Base-by-base conservation (phyloP, 2,113 vertebrate species). In the Prionailurus viverrinus region DNA sequence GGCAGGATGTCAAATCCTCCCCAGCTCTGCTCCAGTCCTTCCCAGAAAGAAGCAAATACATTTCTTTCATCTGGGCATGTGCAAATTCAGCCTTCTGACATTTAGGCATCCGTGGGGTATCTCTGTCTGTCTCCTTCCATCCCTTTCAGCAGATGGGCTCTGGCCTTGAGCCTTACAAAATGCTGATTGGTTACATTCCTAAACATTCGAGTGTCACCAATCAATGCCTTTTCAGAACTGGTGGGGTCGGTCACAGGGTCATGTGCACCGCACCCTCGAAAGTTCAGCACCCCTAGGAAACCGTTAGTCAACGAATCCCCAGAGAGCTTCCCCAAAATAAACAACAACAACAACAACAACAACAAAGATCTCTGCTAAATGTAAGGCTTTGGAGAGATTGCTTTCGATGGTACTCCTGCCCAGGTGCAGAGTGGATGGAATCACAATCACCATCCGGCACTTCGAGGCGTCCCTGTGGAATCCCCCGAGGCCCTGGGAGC, bases 401-500 rank as follows among this genome's bases (percentile, higher is more conserved):
- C 31, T 45, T 84, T 86, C 21, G 8, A 93, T 48, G 48, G 93
- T 91, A 61, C 14, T 23, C 63, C 76, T 79, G n/a, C 55, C 69
- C 55, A 61, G 27, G 51, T 86, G 92, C 89, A 84, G n/a, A 97
- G 86, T 68, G 0, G 25, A 92, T 94, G 97, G 95, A 96, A 95
- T 36, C 51, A 95, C 90, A 91, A n/a, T 85, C 87, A 61, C 78
- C 16, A 69, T 91, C n/a, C 31, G 82, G 80, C 6, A 27, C 65
- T 94, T 76, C 85, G 96, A 93, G 45, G 95, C 81, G 74, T 98
- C 94, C 71, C 13, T 68, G 80, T 41, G 51, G 97, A 85, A 96
- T 93, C 94, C 97, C 86, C 95, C 94, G 83, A 7, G 96, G 85
- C 81, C 97, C 95, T 45, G 89, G 93, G 94, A 92, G 41, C 27